Evolutionary conservation across 2,888 invertebrate species (phyloP).

Genomic region (Netelia melanura): DNA sequence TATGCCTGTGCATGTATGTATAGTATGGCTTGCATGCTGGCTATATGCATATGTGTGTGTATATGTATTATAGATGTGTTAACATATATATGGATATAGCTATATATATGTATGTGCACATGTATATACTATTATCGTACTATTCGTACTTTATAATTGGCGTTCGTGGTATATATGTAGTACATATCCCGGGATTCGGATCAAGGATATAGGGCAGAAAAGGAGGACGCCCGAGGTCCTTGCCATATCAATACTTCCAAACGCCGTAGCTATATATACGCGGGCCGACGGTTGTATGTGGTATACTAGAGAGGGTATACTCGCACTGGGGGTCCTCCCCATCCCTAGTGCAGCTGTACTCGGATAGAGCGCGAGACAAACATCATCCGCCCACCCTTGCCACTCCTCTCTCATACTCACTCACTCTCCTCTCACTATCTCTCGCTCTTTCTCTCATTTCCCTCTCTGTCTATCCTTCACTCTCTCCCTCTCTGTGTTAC

Average conservation of each 20-base stretch:
- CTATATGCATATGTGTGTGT: neutral
- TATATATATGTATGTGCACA: neutral
- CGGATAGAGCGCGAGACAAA: conserved; percentile 56
- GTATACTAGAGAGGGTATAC: neutral
- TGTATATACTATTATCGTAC: neutral
- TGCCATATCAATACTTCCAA: conserved; percentile 63
- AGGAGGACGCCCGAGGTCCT: conserved; percentile 57
- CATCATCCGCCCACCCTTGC: conserved; percentile 56
- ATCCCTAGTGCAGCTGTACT: no score
- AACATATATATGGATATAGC: neutral
- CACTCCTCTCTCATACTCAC: conserved; percentile 34
- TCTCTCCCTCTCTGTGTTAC: conserved; percentile 21
- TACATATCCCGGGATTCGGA: conserved; percentile 50
- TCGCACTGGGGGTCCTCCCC: no score
- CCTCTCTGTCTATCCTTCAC: neutral
- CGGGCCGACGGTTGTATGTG: neutral
- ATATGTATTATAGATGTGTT: neutral
- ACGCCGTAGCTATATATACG: conserved; percentile 24
- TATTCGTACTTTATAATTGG: conserved; percentile 30
- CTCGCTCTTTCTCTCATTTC: neutral
- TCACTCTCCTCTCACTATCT: neutral
- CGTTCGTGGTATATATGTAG: conserved; percentile 10
- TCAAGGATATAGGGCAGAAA: conserved; percentile 59
- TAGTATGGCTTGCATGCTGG: neutral
- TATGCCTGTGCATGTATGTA: neutral